Conservation (phyloP, 1,140 invertebrate species). For the Drosophila bifasciata region DNA sequence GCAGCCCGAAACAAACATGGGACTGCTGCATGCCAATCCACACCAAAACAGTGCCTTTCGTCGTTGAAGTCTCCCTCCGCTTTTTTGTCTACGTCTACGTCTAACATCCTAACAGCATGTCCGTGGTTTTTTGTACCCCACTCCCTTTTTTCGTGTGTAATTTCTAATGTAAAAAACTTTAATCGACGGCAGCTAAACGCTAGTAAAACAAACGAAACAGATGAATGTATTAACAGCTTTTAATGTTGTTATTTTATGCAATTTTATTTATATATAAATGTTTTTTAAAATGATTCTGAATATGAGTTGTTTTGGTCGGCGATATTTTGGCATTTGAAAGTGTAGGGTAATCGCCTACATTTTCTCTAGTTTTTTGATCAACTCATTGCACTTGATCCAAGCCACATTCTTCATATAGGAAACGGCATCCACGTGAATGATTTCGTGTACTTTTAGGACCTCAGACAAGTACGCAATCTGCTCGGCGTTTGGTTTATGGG, state of each 20-base stretch:
- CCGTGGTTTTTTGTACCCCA: slow-evolving; percentile 29
- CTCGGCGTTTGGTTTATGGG: slow-evolving; percentile 28
- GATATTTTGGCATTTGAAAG: neutral
- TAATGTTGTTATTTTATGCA: slow-evolving; percentile 74
- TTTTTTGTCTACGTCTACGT: slow-evolving; percentile 30
- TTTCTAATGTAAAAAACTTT: slow-evolving; percentile 37
- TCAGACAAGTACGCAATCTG: slow-evolving; percentile 48
- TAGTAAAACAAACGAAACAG: slow-evolving; percentile 29
- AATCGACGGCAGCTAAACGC: slow-evolving; percentile 34
- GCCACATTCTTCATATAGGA: slow-evolving; percentile 47
- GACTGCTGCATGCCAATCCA: slow-evolving; percentile 11
- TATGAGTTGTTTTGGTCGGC: slow-evolving; percentile 5
- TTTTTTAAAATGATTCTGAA: slow-evolving; percentile 47
- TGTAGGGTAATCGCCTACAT: slow-evolving; percentile 8
- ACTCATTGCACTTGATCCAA: slow-evolving; percentile 19
- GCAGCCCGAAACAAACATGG: neutral
- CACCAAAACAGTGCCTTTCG: slow-evolving; percentile 66
- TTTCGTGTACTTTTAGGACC: slow-evolving; percentile 20
- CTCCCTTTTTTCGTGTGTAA: slow-evolving; percentile 49
- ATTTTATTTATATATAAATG: slow-evolving; percentile 75
- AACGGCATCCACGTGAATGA: slow-evolving; percentile 48
- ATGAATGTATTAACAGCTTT: slow-evolving; percentile 59
- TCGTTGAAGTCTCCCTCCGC: slow-evolving; percentile 20
- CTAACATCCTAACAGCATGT: slow-evolving; percentile 62
- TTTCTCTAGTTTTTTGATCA: slow-evolving; percentile 22